These are phyloP conservation scores for Thysanoteuthis rhombus DNA, from an alignment of 2,888 invertebrate genomes.

Conservation along the genomic window DNA sequence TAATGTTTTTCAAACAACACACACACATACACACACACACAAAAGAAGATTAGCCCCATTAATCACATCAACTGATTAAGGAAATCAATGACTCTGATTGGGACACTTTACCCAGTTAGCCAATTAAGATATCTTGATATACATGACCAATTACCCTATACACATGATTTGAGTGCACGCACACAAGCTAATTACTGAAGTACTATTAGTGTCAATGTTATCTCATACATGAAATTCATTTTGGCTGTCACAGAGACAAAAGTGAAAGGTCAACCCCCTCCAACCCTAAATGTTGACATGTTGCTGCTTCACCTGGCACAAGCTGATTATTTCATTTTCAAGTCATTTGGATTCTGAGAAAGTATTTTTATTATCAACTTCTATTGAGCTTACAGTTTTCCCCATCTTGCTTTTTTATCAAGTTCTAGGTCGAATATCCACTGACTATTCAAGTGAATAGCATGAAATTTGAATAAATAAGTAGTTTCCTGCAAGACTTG, in stretches of 20 bases:
- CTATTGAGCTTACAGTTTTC: no score
- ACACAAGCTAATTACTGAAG: not conserved
- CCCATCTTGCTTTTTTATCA: no score
- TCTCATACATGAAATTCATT: not conserved
- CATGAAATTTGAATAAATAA: no score
- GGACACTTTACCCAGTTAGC: not conserved
- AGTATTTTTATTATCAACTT: no score
- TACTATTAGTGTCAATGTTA: not conserved
- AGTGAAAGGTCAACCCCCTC: not conserved
- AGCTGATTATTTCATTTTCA: not conserved
- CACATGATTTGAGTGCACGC: not conserved
- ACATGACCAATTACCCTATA: not conserved
- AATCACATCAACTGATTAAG: not conserved
- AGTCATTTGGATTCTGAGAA: no score
- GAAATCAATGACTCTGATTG: not conserved
- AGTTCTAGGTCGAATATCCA: no score
- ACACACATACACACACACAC: not conserved
- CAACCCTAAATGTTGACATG: not conserved
- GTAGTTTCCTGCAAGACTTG: no score
- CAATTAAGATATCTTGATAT: not conserved
- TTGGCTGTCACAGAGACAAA: not conserved
- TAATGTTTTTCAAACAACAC: not conserved
- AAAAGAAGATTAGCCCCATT: not conserved
- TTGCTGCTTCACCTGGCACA: not conserved
- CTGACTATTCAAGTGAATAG: no score